Evolutionary conservation across 1,140 invertebrate genomes (phyloP).

Genomic region (Cyphomyrmex costatus): DNA sequence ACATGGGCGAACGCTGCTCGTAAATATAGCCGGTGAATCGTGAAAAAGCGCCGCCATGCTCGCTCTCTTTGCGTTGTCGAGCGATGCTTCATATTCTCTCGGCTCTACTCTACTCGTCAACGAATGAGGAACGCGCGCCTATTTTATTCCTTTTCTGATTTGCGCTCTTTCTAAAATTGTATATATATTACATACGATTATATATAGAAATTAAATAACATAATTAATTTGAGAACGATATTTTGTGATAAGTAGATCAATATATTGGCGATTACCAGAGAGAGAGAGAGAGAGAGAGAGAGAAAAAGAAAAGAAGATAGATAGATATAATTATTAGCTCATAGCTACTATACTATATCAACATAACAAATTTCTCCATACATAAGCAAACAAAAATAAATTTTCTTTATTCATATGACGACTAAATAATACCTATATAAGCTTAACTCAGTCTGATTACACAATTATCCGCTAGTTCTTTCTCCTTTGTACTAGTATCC

Average conservation of each 20-base stretch:
- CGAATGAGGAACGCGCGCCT: slow-evolving; percentile 8
- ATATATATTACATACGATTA: too few relatives aligned
- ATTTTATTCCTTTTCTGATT: slow-evolving; percentile 12
- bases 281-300: background rate
- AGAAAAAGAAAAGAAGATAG: background rate
- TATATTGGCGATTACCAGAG: background rate
- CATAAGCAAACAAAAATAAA: too few relatives aligned
- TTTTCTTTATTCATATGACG: too few relatives aligned
- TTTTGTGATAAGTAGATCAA: slow-evolving; percentile 25
- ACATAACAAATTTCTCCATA: too few relatives aligned
- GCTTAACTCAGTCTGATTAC: too few relatives aligned
- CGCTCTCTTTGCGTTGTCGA: slow-evolving; percentile 11
- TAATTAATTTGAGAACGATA: background rate
- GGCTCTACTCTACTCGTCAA: background rate
- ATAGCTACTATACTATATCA: too few relatives aligned
- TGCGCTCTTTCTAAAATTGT: slow-evolving; percentile 1
- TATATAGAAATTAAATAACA: slow-evolving; percentile 15
- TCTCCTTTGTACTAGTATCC: too few relatives aligned
- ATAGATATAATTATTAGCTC: too few relatives aligned
- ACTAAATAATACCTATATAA: too few relatives aligned
- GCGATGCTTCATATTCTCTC: slow-evolving; percentile 10
- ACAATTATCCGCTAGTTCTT: too few relatives aligned
- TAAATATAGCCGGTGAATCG: slow-evolving; percentile 78
- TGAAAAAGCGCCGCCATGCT: slow-evolving; percentile 69
- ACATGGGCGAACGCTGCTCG: slow-evolving; percentile 75